Conservation (phyloP, 2,888 invertebrate genomes). For the Gymnocheta viridis region DNA sequence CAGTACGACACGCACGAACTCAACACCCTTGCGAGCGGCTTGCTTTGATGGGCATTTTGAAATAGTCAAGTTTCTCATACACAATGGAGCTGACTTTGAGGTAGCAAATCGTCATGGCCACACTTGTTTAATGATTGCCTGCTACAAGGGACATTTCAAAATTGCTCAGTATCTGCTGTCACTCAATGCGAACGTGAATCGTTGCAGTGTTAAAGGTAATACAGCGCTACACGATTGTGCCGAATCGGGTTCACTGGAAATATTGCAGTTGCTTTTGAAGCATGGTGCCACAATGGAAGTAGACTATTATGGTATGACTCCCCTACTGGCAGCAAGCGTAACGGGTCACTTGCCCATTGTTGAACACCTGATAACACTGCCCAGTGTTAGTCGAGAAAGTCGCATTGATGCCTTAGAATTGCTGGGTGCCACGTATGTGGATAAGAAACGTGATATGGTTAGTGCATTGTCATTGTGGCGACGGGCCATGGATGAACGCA, state of each 20-base stretch:
- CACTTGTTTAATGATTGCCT: conserved; percentile 99
- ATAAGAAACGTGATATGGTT: conserved; percentile 96
- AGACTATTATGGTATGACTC: conserved; percentile 98
- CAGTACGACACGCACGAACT: conserved; percentile 96
- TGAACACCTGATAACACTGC: conserved; percentile 91
- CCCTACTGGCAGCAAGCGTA: conserved; percentile 95
- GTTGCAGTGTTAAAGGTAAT: conserved; percentile 94
- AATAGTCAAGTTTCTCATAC: conserved; percentile 95
- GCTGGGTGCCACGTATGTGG: conserved; percentile 97
- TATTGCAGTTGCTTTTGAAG: conserved; percentile 92
- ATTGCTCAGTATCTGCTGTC: conserved; percentile 95
- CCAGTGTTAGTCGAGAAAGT: conserved; percentile 89
- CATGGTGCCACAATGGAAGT: conserved; percentile 96
- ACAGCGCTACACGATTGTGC: conserved; percentile 99
- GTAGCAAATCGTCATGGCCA: conserved; percentile 97
- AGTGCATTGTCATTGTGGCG: conserved; percentile 95
- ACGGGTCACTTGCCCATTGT: conserved; percentile 97
- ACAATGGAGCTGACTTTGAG: conserved; percentile 96
- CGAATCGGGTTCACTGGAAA: conserved; percentile 96
- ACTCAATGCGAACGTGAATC: conserved; percentile 94
- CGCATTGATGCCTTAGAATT: conserved; percentile 95
- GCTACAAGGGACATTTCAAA: conserved; percentile 95
- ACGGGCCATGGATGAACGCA: conserved; percentile 93
- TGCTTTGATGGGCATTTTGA: conserved; percentile 98
- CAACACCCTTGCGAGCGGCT: conserved; percentile 96